Evolutionary conservation across 2,113 vertebrate genomes (phyloP), one percentile per base, ranked within the genome.

Genomic region (Callipepla californica): DNA sequence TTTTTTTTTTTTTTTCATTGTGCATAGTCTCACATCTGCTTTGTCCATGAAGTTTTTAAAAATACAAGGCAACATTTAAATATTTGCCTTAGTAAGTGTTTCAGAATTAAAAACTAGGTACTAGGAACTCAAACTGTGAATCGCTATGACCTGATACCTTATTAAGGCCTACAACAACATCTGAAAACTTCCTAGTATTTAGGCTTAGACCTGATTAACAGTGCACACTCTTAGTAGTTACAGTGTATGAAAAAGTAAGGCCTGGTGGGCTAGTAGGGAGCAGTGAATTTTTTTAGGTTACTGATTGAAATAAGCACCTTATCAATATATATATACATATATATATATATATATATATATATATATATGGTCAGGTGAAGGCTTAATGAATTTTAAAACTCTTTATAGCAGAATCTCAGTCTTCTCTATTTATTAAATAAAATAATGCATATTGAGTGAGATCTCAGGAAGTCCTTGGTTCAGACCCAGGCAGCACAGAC

Each of bases 401-500:
- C 13, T 84, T 86, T 59, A 11, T 61, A 62, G 11, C 28, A 82
- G 40, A 7, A 4, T 89, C 1, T 2, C 13, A 59, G 34, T 73
- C 21, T 70, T 32, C 11, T 47, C 34, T 57, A 9, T 75, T 78
- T 85, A 8, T 18, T 66, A 14, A 85, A 73, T 81, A 28, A 79
- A 65, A 53, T 7, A n/a, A 40, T 45, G 2, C 0, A 0, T 50
- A 7, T 51, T 80, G 67, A 75, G 84, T 45, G 48, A 19, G 65
- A 28, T 82, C 14, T 76, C 50, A 10, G 45, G 45, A 85, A 30
- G 7, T 48, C 23, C 18, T 63, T 36, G 74, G 7, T 70, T 74
- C 65, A 59, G 16, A 36, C 7, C 3, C 13, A 72, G 30, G 16
- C 25, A 55, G 42, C 26, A n/a, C n/a, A 23, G 11, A 48, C 9